Evolutionary conservation across 2,797 vertebrate genomes (phyloP).

Genomic region (Gymnodraco acuticeps): DNA sequence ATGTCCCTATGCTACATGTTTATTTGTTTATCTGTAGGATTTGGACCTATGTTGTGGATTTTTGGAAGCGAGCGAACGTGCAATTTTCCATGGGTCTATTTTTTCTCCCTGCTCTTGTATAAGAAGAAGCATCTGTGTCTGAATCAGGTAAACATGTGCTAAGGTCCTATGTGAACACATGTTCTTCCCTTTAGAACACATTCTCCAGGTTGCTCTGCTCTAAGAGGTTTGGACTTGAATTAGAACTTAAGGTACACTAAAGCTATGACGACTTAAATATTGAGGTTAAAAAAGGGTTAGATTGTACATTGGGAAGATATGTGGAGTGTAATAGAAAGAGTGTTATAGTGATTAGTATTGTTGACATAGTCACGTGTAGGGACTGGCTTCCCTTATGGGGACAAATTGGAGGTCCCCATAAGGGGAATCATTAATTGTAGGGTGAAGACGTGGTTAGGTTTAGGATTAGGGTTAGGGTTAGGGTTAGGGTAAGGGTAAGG

Average conservation of each 20-base stretch:
- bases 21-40: constrained; percentile 43
- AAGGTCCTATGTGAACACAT: background rate
- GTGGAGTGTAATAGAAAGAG: background rate
- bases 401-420: too few species aligned
- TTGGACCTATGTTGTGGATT: constrained; percentile 83
- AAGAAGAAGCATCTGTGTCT: constrained; percentile 40
- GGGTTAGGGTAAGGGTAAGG: too few species aligned
- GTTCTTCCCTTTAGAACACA: background rate
- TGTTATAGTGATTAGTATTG: background rate
- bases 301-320: background rate
- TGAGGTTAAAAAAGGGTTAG: background rate
- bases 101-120: constrained; percentile 4
- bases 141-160: constrained; percentile 5
- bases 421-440: too few species aligned
- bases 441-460: too few species aligned
- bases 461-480: too few species aligned
- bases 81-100: constrained; percentile 55
- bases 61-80: constrained; percentile 71
- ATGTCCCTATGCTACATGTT: background rate
- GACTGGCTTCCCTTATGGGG: too few species aligned
- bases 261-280: background rate
- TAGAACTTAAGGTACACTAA: background rate
- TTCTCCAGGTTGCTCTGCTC: background rate
- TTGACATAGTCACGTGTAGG: too few species aligned
- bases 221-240: background rate